Percentiles rank a stretch among this genome's conserved stretches.
These are phyloP conservation scores for Laticauda colubrina DNA, from an alignment of 2,113 vertebrate species.

Conservation along the genomic window DNA sequence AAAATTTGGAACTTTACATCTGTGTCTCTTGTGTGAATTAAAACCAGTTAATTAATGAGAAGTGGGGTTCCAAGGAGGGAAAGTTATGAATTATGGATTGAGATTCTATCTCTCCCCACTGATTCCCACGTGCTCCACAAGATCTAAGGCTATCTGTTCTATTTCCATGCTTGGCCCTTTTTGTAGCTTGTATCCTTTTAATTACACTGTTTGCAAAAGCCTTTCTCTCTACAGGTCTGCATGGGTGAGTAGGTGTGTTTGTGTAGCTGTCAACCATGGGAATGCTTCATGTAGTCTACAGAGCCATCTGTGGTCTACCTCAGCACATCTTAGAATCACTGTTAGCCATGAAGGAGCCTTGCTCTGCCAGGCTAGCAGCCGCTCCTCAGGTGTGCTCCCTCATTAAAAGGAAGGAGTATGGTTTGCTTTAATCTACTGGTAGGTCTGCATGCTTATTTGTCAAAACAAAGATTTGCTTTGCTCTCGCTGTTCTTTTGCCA, in stretches of 20 bases:
- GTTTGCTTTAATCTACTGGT: slow-evolving; percentile 1
- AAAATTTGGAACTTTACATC: background rate
- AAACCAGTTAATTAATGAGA: background rate
- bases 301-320: background rate
- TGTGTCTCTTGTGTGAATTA: background rate
- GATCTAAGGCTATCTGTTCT: background rate
- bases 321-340: background rate
- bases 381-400: background rate
- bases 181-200: background rate
- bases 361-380: background rate
- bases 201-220: background rate
- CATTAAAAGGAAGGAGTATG: background rate
- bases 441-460: background rate
- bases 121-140: background rate
- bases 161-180: background rate
- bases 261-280: background rate
- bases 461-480: background rate
- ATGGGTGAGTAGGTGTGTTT: background rate
- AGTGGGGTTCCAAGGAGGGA: background rate
- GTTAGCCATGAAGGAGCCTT: background rate
- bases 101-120: background rate
- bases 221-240: background rate
- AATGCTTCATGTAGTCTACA: background rate
- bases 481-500: background rate
- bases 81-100: background rate